phyloP scores from a whole-genome alignment of 2,797 vertebrate species.

The Halcyon badia region DNA sequence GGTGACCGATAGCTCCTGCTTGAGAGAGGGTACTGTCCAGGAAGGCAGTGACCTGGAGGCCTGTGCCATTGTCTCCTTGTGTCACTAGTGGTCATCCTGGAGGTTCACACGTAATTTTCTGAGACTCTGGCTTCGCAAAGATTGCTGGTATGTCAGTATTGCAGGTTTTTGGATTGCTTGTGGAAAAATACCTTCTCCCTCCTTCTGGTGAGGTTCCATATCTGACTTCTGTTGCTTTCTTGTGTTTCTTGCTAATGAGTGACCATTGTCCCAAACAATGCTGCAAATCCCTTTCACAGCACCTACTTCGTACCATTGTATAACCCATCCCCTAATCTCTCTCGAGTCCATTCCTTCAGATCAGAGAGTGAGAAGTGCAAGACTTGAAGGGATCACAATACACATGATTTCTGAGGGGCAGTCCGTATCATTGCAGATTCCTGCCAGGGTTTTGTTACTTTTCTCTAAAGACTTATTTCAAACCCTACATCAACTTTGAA shows the following conservation, averaged over 20 bases:
- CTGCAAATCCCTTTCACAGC: not conserved
- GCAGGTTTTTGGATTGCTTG: not conserved
- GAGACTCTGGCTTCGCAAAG: not conserved
- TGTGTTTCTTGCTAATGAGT: not conserved
- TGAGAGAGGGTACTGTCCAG: fast-evolving
- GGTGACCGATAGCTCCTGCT: not conserved
- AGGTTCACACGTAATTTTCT: not conserved
- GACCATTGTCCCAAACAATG: not conserved
- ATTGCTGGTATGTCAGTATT: not conserved
- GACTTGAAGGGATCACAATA: not conserved
- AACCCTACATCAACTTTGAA: not conserved
- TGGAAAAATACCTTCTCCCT: not conserved
- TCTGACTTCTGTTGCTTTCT: not conserved
- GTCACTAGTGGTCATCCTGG: not conserved
- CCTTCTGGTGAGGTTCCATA: not conserved
- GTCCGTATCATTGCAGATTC: not conserved
- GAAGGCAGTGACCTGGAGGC: not conserved
- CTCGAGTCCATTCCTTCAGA: not conserved
- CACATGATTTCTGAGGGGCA: not conserved
- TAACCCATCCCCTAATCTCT: not conserved
- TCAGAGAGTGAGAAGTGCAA: not conserved
- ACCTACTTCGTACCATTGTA: not conserved
- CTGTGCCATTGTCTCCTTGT: not conserved
- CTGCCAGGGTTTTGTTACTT: not conserved
- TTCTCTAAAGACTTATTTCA: not conserved